These are phyloP conservation scores for Melieria crassipennis DNA, from an alignment of 2,888 invertebrate species.

Conservation along the genomic window DNA sequence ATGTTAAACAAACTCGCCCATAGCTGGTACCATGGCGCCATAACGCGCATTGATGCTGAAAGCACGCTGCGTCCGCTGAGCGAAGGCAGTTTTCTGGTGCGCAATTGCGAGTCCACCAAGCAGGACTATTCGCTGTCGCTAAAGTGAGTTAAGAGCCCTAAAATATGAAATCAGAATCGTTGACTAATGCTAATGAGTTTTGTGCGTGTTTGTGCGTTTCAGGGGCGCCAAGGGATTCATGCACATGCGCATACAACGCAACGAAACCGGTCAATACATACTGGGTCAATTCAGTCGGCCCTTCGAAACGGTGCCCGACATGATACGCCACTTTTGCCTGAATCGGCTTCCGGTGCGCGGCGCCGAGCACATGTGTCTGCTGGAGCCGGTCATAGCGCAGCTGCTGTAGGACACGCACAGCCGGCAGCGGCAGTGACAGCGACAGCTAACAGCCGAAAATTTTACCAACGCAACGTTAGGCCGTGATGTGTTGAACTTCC, in stretches of 20 bases:
- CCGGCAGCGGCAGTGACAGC: too few relatives aligned
- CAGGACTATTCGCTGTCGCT: conserved; percentile 93
- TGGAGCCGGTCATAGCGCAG: conserved; percentile 90
- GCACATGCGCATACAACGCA: conserved; percentile 94
- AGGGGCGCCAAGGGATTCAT: conserved; percentile 95
- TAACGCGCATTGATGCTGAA: conserved; percentile 92
- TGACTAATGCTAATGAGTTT: neutral
- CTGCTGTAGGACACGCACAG: conserved; percentile 68
- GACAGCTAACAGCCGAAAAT: too few relatives aligned
- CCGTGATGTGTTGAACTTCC: too few relatives aligned
- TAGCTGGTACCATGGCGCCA: conserved; percentile 96
- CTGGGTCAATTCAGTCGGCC: conserved; percentile 93
- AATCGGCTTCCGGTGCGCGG: conserved; percentile 94
- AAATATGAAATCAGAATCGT: neutral
- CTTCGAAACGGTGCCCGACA: conserved; percentile 91
- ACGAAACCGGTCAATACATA: conserved; percentile 82
- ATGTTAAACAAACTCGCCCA: neutral
- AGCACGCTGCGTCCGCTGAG: conserved; percentile 81
- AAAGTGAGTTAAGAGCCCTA: conserved; percentile 76
- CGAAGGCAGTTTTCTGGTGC: conserved; percentile 93
- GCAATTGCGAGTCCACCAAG: conserved; percentile 93
- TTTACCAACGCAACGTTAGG: too few relatives aligned
- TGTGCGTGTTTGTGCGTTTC: conserved; percentile 39
- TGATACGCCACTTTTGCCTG: conserved; percentile 92
- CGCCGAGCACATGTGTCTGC: conserved; percentile 94